Evolutionary conservation across 2,797 vertebrate genomes (phyloP).

Genomic region (Acanthurus leucopareius): DNA sequence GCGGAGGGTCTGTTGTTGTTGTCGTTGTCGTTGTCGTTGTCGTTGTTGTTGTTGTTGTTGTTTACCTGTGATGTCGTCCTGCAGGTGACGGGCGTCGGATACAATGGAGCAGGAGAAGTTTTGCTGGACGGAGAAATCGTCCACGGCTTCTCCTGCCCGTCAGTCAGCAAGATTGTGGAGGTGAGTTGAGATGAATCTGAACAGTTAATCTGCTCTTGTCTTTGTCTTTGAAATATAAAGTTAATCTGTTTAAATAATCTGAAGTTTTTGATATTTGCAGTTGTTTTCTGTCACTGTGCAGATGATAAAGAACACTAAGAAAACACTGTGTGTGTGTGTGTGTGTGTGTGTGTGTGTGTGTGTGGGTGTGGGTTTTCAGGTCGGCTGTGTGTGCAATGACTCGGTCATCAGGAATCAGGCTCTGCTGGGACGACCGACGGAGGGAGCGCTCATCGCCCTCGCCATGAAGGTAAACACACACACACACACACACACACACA

Average conservation of each 20-base stretch:
- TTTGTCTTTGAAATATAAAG: no score
- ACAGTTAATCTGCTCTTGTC: no score
- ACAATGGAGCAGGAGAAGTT: constrained; percentile 94
- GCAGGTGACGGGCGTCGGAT: constrained; percentile 97
- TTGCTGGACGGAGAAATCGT: constrained; percentile 91
- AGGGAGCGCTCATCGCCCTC: constrained; percentile 89
- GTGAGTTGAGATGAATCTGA: constrained; percentile 85
- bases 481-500: background rate
- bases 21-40: no score
- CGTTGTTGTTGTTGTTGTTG: background rate
- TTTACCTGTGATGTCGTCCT: background rate
- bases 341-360: constrained; percentile 76
- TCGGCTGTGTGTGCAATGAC: constrained; percentile 96
- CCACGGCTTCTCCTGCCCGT: constrained; percentile 93
- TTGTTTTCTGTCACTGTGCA: no score
- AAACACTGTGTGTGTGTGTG: constrained; percentile 87
- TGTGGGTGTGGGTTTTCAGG: constrained; percentile 84
- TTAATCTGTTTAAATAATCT: no score
- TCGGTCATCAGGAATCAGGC: constrained; percentile 92
- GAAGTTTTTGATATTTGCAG: no score
- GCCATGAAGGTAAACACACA: constrained; percentile 81
- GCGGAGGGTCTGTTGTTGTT: no score
- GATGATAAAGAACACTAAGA: no score
- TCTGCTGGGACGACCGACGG: constrained; percentile 95
- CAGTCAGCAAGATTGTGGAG: constrained; percentile 93